A percentile compares a stretch with the other conserved stretches of the same genome.
These are phyloP conservation scores for Caenorhabditis angaria DNA, from an alignment of 2,888 invertebrate genomes.

Conservation along the genomic window DNA sequence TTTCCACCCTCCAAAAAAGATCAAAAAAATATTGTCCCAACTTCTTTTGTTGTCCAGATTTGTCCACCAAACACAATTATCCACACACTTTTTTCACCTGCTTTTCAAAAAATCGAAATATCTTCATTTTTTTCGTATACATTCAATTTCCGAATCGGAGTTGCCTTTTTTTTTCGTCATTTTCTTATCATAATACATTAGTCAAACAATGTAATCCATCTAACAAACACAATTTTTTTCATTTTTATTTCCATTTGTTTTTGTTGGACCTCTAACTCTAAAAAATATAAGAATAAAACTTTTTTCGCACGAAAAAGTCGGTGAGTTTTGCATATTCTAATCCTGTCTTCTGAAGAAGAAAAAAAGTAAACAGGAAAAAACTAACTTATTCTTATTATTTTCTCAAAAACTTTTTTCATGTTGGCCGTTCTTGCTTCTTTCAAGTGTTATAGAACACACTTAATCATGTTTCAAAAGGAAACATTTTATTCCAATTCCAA, in stretches of 20 bases:
- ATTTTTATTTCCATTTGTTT: neutral
- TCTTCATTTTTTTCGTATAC: no score
- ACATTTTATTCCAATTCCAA: neutral
- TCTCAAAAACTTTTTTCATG: neutral
- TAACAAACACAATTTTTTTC: neutral
- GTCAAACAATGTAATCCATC: no score
- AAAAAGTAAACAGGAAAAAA: neutral
- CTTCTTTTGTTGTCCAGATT: no score
- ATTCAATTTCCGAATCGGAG: no score
- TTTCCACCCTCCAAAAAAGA: no score
- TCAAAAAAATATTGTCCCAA: no score
- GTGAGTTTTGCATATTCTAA: constrained; percentile 2
- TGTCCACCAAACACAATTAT: no score
- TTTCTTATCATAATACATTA: no score
- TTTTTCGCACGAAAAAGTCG: neutral
- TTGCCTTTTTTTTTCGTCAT: no score
- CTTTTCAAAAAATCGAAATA: no score
- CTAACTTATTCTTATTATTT: neutral
- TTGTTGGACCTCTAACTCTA: neutral
- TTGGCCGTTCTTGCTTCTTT: neutral
- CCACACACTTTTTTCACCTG: no score
- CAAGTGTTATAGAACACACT: neutral
- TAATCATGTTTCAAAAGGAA: neutral
- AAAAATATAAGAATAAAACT: neutral
- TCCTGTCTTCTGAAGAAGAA: neutral